Evolutionary conservation across 2,113 vertebrate species (phyloP).

Genomic region (Sinocyclocheilus anophthalmus): DNA sequence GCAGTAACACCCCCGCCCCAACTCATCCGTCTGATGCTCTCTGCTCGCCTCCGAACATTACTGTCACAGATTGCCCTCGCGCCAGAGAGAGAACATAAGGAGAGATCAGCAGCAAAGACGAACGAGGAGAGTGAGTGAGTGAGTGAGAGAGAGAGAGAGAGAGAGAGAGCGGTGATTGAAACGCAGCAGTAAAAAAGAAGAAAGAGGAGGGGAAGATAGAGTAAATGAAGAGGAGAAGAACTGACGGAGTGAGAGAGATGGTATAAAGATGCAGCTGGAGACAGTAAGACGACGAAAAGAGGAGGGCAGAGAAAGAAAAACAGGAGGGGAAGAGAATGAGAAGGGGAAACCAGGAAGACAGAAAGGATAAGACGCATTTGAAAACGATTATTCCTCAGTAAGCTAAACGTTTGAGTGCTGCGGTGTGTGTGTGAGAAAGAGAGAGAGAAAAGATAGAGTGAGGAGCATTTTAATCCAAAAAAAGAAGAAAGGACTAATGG

Average conservation of each 20-base stretch:
- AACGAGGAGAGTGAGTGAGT: background rate
- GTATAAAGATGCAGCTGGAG: constrained; percentile 49
- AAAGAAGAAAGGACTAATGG: constrained; percentile 43
- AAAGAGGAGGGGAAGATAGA: constrained; percentile 19
- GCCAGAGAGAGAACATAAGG: constrained; percentile 18
- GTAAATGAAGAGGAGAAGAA: background rate
- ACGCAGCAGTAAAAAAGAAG: constrained; percentile 45
- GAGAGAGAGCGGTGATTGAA: constrained; percentile 20
- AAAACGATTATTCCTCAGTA: constrained; percentile 48
- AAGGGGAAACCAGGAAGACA: constrained; percentile 35
- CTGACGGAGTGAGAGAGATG: constrained; percentile 46
- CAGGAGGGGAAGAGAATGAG: background rate
- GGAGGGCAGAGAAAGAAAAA: constrained; percentile 21
- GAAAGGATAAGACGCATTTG: constrained; percentile 22
- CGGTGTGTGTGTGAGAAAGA: constrained; percentile 53
- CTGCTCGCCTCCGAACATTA: constrained; percentile 74
- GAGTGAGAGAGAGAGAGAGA: background rate
- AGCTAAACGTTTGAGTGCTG: constrained; percentile 54
- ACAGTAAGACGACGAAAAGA: background rate
- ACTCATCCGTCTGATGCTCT: constrained; percentile 74
- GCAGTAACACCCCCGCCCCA: constrained; percentile 69
- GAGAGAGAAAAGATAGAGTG: constrained; percentile 41
- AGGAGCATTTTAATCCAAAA: too few relatives aligned
- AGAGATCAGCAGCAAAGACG: constrained; percentile 24
- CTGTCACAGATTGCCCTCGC: constrained; percentile 66